Evolutionary conservation across 1,140 invertebrate genomes (phyloP).

Genomic region (Eulimnadia texana): DNA sequence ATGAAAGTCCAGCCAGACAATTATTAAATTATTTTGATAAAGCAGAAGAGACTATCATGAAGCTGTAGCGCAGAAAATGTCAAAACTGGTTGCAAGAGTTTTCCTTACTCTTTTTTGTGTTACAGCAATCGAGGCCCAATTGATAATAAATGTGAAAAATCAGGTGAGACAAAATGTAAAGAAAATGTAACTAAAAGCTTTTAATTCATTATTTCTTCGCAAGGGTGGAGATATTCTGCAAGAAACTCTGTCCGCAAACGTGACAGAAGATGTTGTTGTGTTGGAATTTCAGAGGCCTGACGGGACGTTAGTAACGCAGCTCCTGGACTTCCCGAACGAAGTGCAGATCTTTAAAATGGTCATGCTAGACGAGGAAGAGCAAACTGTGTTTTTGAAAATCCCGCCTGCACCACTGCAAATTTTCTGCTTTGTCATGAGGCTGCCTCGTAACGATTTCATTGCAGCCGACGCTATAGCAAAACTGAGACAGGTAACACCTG

Average conservation of each 20-base stretch:
- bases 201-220: too few relatives aligned
- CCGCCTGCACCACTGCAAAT: conserved; percentile 71
- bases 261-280: conserved; percentile 71
- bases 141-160: background rate
- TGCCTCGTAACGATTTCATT: conserved; percentile 73
- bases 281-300: conserved; percentile 80
- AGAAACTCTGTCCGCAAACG: conserved; percentile 80
- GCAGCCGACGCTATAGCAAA: conserved; percentile 94
- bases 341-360: conserved; percentile 79
- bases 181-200: too few relatives aligned
- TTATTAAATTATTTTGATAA: too few relatives aligned
- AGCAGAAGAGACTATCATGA: too few relatives aligned
- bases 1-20: too few relatives aligned
- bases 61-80: too few relatives aligned
- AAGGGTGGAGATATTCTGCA: conserved; percentile 86
- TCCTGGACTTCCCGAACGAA: conserved; percentile 87
- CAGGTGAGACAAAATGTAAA: background rate
- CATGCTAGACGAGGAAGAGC: conserved; percentile 88
- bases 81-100: background rate
- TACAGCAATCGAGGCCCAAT: background rate
- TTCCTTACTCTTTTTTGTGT: background rate
- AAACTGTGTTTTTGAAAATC: conserved; percentile 34
- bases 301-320: conserved; percentile 76
- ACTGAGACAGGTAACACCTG: conserved; percentile 58
- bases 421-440: conserved; percentile 79